Evolutionary conservation across 2,113 vertebrate genomes (phyloP), one percentile per base, ranked within the genome.

Genomic region (Centropus unirufus): DNA sequence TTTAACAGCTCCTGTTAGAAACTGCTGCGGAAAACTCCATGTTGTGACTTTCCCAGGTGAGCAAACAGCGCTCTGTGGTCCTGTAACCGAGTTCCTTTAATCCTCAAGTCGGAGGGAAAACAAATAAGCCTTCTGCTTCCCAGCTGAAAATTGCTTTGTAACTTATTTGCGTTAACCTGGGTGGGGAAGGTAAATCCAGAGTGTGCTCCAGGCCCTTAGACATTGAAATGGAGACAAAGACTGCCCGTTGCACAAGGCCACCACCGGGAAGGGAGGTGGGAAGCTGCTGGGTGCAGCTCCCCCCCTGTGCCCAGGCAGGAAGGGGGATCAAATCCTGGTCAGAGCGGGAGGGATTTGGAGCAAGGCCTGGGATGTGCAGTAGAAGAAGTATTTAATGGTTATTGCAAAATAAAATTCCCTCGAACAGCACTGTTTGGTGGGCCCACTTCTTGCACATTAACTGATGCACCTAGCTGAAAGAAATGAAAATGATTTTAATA

Each of bases 151-250:
- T 26, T 52, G 79, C 73, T 39, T 13, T 62, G 80, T 68, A 87
- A 47, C 32, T 83, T 51, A 13, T 92, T 94, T 95, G 76, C 92
- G 80, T 78, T 52, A 22, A 29, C 47, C 57, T 94, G 93, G 90
- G 76, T 1, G 58, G 94, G 79, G 93, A 95, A 75, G 79, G 76
- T 90, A 64, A 58, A 14, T 62, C n/a, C 66, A 27, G 89, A 91
- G 57, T 4, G 82, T 86, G 96, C 93, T 93, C 72, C 72, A 26
- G 85, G 93, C 95, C 57, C 64, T 75, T 46, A 70, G 83, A 89
- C 92, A 26, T 26, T 46, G 74, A 75, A 18, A n/a, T 0, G 44
- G 72, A 91, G 94, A 94, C 72, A 81, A 61, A 92, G 83, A 3
- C 80, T 93, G 55, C 67, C 51, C 23, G 1, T 91, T 93, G 90